Percentiles rank a stretch among this genome's conserved stretches.
These are phyloP conservation scores for Lottia scabra DNA, from an alignment of 2,888 invertebrate genomes.

Conservation along the genomic window DNA sequence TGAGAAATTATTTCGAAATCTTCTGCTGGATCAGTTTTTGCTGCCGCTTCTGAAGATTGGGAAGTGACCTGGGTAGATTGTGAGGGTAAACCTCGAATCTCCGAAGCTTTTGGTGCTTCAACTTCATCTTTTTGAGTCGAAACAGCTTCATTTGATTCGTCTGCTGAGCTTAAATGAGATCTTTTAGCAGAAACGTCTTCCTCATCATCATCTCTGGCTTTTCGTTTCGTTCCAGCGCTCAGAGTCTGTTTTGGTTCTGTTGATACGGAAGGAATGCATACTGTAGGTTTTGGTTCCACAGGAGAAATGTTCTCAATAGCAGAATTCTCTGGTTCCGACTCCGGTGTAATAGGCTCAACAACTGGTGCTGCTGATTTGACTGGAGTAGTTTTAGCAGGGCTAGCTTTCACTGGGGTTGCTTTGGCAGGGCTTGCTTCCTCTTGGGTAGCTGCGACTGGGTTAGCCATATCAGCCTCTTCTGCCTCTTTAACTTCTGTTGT, in stretches of 20 bases:
- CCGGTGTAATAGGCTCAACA: not conserved
- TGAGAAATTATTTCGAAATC: constrained; percentile 57
- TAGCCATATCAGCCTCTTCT: not conserved
- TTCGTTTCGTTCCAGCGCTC: constrained; percentile 28
- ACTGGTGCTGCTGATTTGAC: not conserved
- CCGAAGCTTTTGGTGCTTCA: constrained; percentile 22
- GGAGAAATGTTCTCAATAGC: not conserved
- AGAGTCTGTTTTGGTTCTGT: not conserved
- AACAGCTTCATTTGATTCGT: not conserved
- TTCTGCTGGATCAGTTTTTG: constrained; percentile 26
- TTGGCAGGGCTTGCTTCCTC: constrained; percentile 22
- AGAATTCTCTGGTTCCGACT: not conserved
- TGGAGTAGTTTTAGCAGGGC: too few relatives aligned
- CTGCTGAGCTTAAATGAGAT: not conserved
- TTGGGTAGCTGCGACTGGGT: constrained; percentile 18
- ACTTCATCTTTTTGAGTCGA: not conserved
- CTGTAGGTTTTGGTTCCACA: not conserved
- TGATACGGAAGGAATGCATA: not conserved
- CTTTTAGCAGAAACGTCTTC: constrained; percentile 14
- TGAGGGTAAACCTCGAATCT: constrained; percentile 4
- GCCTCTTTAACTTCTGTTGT: too few relatives aligned
- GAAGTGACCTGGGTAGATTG: not conserved
- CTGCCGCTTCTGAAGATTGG: constrained; percentile 16
- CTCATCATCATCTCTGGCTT: constrained; percentile 31
- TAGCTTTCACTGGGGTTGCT: not conserved